Base-by-base conservation (phyloP, 2,888 invertebrate species). In the Drosophila birchii region DNA sequence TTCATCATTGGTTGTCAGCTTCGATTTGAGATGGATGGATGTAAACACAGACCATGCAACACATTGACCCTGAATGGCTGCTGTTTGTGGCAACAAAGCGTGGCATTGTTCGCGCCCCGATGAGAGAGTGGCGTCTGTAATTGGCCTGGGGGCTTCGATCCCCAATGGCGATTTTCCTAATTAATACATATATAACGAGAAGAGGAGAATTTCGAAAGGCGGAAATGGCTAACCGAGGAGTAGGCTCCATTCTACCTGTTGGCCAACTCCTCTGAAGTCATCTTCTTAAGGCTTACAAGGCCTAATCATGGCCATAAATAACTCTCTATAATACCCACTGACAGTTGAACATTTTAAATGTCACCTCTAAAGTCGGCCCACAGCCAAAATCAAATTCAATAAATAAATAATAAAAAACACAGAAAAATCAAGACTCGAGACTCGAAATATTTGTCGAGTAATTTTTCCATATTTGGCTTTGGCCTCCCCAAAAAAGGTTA, bases 41-140 rank as follows among this genome's bases (percentile, higher is more conserved):
- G 61, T 41, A 39, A 32, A 45, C 16, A 44, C 49, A 68, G 45
- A 36, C 54, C 29, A 78, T 72, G 77, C 86, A 76, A 79, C 87
- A 79, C 85, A 85, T 81, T 85, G 87, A 83, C 85, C 87, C 88
- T 83, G 88, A 80, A 54, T 64, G 67, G 63, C 36, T 53, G 51
- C 1, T 36, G 51, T 16, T 23, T 53, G 66, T 66, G 78, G 55
- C 44, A 56, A 84, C 82, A 84, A 78, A 78, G 78, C 57, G 62
- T 29, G 43, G 66, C 78, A 85, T 84, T 84, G 87, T 81, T 76
- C 59, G 53, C 56, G 51, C 36, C 41, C 41, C 36, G 54, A 47
- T 72, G 73, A 63, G 45, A 54, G 70, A 53, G 29, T 80, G 67
- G 78, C 70, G 80, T 82, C 58, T 80, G 76, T 83, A 76, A 83